A percentile compares a stretch with the other conserved stretches of the same genome.
These are phyloP conservation scores for Anguilla megastoma DNA, from an alignment of 2,797 vertebrate species.

Conservation along the genomic window DNA sequence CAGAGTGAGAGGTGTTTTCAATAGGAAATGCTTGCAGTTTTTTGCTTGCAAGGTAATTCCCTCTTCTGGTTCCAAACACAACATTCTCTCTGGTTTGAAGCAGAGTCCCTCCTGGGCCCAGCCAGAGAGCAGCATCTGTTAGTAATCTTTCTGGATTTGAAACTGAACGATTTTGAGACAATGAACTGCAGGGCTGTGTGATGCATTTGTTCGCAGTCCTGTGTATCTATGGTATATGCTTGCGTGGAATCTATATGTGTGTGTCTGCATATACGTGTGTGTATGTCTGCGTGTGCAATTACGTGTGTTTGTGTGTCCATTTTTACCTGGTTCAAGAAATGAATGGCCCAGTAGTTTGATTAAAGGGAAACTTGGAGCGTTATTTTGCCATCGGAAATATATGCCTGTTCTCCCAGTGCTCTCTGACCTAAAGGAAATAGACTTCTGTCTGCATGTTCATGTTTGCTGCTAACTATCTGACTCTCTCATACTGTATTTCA, in stretches of 20 bases:
- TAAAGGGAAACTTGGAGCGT: background rate
- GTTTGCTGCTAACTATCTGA: background rate
- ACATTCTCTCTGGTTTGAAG: slow-evolving; percentile 68
- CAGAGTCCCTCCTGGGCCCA: slow-evolving; percentile 58
- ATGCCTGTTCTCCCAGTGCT: background rate
- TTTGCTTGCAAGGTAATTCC: slow-evolving; percentile 73
- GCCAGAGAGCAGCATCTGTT: slow-evolving; percentile 74
- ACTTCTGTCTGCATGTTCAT: background rate
- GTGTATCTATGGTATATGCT: slow-evolving; percentile 42
- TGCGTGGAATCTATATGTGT: slow-evolving; percentile 10
- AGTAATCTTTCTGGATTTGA: slow-evolving; percentile 71
- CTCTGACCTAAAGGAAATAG: slow-evolving; percentile 1
- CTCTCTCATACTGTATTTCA: background rate
- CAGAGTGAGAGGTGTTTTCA: slow-evolving; percentile 53
- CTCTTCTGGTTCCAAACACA: slow-evolving; percentile 69
- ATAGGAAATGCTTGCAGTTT: slow-evolving; percentile 68
- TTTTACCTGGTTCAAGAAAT: slow-evolving; percentile 65
- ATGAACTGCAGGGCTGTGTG: slow-evolving; percentile 66
- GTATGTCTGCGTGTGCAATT: background rate
- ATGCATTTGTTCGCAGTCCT: slow-evolving; percentile 65
- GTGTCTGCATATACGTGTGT: slow-evolving; percentile 19
- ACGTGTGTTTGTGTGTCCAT: background rate
- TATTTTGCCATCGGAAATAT: background rate
- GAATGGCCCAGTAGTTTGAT: slow-evolving; percentile 33
- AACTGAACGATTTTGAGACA: slow-evolving; percentile 65